A percentile compares a stretch with the other conserved stretches of the same genome.
These are phyloP conservation scores for Strigamia maritima DNA, from an alignment of 2,888 invertebrate genomes.

Conservation along the genomic window DNA sequence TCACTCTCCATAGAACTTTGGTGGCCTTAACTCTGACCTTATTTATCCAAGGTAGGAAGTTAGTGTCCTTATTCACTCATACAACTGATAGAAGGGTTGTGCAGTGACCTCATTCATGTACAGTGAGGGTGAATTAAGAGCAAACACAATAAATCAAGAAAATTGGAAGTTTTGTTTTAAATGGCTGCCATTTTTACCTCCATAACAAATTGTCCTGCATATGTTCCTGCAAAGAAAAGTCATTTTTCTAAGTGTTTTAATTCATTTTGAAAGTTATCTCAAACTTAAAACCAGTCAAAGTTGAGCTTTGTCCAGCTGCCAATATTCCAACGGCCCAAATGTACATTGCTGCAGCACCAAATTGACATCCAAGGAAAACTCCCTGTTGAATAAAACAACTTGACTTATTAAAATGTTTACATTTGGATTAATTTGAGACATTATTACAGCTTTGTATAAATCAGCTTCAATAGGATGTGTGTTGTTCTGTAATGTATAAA, in stretches of 20 bases:
- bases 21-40: too few species aligned
- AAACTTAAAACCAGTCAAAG: constrained; percentile 56
- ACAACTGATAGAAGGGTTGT: constrained; percentile 58
- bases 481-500: constrained; percentile 40
- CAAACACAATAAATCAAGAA: constrained; percentile 44
- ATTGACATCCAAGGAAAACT: constrained; percentile 57
- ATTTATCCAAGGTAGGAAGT: too few species aligned
- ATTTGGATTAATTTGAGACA: too few species aligned
- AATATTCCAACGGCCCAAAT: constrained; percentile 59
- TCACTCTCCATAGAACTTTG: too few species aligned
- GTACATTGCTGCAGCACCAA: constrained; percentile 55
- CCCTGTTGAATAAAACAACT: constrained; percentile 49
- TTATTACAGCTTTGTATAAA: constrained; percentile 44
- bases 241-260: not conserved
- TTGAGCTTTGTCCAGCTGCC: constrained; percentile 57
- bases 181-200: constrained; percentile 57
- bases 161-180: constrained; percentile 36
- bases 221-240: constrained; percentile 55
- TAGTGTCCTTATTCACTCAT: too few species aligned
- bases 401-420: constrained; percentile 29
- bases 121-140: constrained; percentile 80
- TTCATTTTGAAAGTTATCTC: not conserved
- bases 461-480: constrained; percentile 45
- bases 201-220: constrained; percentile 60
- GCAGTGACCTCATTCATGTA: constrained; percentile 76